A percentile compares a stretch with the other conserved stretches of the same genome.
Evolutionary conservation across 1,140 invertebrate species (phyloP).

Genomic region (Aporrectodea caliginosa): DNA sequence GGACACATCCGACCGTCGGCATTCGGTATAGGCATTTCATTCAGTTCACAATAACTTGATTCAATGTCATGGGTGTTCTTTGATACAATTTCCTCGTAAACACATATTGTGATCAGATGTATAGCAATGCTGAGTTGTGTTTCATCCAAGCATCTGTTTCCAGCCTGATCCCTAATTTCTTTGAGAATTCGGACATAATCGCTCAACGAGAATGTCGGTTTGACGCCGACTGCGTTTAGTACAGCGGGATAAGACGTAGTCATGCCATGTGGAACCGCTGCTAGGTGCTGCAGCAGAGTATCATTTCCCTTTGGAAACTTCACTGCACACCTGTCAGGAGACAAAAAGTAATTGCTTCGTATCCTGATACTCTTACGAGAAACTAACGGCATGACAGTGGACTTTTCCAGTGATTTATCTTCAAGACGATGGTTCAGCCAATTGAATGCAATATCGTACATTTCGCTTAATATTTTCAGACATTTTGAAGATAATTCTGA

Average conservation of each 20-base stretch:
- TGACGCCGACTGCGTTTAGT: not conserved
- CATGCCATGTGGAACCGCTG: not conserved
- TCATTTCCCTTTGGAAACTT: not conserved
- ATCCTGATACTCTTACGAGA: not conserved
- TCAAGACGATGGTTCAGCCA: not conserved
- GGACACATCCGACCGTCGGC: slow-evolving; percentile 1
- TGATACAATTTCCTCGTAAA: not conserved
- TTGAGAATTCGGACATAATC: not conserved
- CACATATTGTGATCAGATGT: not conserved
- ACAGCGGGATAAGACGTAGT: not conserved
- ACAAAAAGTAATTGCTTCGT: not conserved
- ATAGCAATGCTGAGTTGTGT: not conserved
- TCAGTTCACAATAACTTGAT: too few species aligned
- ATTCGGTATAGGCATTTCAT: not conserved
- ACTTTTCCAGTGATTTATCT: not conserved
- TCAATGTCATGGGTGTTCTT: too few species aligned
- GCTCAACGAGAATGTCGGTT: not conserved
- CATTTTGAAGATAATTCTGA: too few species aligned
- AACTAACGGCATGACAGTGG: not conserved
- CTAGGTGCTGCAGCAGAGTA: not conserved
- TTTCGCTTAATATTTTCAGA: not conserved
- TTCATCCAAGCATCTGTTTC: not conserved
- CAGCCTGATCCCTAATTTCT: not conserved
- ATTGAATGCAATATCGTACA: not conserved
- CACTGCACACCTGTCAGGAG: not conserved